Base-by-base conservation (phyloP, 2,113 vertebrate genomes). In the Columbina picui region DNA sequence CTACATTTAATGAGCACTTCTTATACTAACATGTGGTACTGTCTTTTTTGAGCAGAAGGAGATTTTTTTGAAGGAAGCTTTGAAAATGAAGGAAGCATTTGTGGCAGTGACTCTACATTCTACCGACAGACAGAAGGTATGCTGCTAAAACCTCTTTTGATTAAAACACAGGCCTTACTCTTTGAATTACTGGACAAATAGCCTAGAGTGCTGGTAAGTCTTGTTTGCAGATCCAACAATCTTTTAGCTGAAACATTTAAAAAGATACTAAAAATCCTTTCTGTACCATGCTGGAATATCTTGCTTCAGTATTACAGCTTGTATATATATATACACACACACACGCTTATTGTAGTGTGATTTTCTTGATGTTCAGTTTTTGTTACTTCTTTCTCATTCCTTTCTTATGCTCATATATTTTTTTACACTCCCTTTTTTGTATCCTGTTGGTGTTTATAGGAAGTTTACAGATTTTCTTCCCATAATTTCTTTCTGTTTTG, bases 121-220 rank as follows among this genome's bases (percentile, higher is more conserved):
- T 99, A 99, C 96, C 98, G 96, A 94, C 99, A 99, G 95, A 99
- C 98, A 49, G 99, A 99, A 99, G 99, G 99, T 99, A 98, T 60
- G 25, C 38, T 89, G 30, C 88, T 76, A 36, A 85, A 95, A 86
- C 19, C 60, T 59, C 0, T 0, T 76, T 79, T 61, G 60, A 34
- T 77, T 84, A 77, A 94, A 79, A 69, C 53, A 74, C 20, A 50
- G 36, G 64, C 50, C 22, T 79, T 90, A 30, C 15, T 29, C 27
- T 76, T 87, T 45, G n/a, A 85, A 38, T 92, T 89, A 55, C 14
- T 70, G 38, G 63, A 41, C n/a, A 89, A 47, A 67, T 94, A 81
- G 55, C 26, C 26, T 57, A 56, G 45, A 52, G 21, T 30, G 19
- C 27, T 80, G 50, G 17, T 68, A 59, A 68, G 32, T 78, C 47